Percentiles rank a stretch among this genome's conserved stretches.
These are phyloP conservation scores for Intellagama lesueurii DNA, from an alignment of 2,797 vertebrate species.

Conservation along the genomic window DNA sequence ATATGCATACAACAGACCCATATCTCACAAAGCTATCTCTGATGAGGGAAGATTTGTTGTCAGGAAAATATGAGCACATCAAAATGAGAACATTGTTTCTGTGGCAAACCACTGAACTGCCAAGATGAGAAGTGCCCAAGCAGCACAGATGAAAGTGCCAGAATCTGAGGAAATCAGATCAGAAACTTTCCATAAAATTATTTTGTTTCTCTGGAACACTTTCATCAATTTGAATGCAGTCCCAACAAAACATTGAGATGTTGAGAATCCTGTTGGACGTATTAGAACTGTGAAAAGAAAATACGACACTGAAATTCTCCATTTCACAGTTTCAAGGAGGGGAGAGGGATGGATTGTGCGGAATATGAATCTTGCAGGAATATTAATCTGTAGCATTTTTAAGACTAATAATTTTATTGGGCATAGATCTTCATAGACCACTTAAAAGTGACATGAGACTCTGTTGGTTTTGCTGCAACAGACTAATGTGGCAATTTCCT, in stretches of 20 bases:
- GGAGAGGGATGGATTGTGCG: no score
- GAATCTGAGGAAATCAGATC: background rate
- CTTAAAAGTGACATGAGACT: no score
- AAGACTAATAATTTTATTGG: no score
- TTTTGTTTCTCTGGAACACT: no score
- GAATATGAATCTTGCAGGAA: background rate
- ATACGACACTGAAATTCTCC: background rate
- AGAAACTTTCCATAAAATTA: background rate
- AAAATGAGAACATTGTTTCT: background rate
- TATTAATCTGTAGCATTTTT: no score
- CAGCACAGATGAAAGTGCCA: background rate
- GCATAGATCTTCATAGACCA: no score
- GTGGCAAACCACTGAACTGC: background rate
- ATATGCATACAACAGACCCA: background rate
- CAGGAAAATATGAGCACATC: background rate
- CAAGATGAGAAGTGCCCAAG: constrained; percentile 2
- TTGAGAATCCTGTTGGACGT: background rate
- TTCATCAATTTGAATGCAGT: background rate
- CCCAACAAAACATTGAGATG: background rate
- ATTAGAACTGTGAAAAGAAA: background rate
- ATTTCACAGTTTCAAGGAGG: background rate
- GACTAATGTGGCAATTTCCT: no score
- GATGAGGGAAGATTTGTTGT: background rate
- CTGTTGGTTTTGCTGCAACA: no score
- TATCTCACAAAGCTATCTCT: background rate